Evolutionary conservation across 2,888 invertebrate genomes (phyloP).

Genomic region (Sinelater perroti): DNA sequence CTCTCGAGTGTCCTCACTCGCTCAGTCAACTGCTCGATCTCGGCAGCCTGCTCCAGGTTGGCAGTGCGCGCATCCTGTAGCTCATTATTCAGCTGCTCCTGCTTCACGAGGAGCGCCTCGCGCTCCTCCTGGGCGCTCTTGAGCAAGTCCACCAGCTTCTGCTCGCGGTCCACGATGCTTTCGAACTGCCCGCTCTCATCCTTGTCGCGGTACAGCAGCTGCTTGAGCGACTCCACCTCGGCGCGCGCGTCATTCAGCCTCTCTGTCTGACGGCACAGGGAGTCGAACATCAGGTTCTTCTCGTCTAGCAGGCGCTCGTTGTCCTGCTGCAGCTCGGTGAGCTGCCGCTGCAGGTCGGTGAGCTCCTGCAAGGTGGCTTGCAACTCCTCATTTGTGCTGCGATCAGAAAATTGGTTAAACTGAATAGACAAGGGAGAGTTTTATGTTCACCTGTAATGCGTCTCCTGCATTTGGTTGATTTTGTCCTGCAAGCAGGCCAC

Average conservation of each 20-base stretch:
- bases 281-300: conserved; percentile 88
- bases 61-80: conserved; percentile 71
- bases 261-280: conserved; percentile 90
- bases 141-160: conserved; percentile 83
- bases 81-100: conserved; percentile 80
- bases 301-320: conserved; percentile 89
- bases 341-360: conserved; percentile 86
- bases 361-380: conserved; percentile 94
- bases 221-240: conserved; percentile 86
- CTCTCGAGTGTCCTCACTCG: conserved; percentile 76
- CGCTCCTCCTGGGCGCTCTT: conserved; percentile 86
- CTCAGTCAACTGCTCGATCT: conserved; percentile 74
- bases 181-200: conserved; percentile 65
- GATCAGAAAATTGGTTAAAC: neutral
- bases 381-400: conserved; percentile 87
- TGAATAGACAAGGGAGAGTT: too few relatives aligned
- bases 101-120: conserved; percentile 75
- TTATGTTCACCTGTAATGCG: conserved; percentile 79
- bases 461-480: conserved; percentile 92
- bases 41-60: conserved; percentile 67
- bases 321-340: conserved; percentile 86
- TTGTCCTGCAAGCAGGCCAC: conserved; percentile 93
- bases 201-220: conserved; percentile 76
- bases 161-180: conserved; percentile 76
- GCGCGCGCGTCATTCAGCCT: conserved; percentile 87